Base-by-base conservation (phyloP, 1,140 invertebrate species). In the Lerema accius region DNA sequence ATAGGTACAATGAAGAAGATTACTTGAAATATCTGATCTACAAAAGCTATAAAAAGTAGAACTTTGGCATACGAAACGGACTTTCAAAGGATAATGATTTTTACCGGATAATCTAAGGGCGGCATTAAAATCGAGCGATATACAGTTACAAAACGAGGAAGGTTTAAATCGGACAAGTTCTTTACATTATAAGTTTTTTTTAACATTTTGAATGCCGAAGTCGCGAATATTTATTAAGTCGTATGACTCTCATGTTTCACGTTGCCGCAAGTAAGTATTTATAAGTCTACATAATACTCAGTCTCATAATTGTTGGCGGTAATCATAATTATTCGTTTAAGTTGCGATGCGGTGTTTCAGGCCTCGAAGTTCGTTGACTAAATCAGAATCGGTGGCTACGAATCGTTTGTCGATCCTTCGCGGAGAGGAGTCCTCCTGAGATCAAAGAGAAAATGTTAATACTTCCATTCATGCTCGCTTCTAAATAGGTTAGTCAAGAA, bases 351-450 rank as follows among this genome's bases (percentile, higher is more conserved):
- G 91, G 81, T 82, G 89, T 84, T 94, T 94, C 43, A 93, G 78
- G 43, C 93, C 92, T 66, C 91, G 88, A 39, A 93, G 86, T 79
- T 93, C 92, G 16, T 91, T 78, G 4, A 92, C 92, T 16, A 93
- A 82, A 67, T 92, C 92, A 23, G 92, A 91, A 59, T 93, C 92
- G 46, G 84, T 89, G 1, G 92, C 84, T 14, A 93, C 89, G 74
- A 93, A 93, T 19, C 93, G 85, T 71, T 93, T 93, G 64, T 92
- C 89, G 73, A 93, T 92, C 67, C 90, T 83, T 69, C 82, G 76
- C 43, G 58, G 61, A 51, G 83, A 80, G 35, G 70, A 55, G 56
- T 71, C 50, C 56, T 78, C 76, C 85, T 88, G 79, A 63, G 45
- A 60, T 70, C 46, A 76, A 80, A 76, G 69, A 70, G 45, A 62